Percentiles rank a stretch among this genome's conserved stretches.
Conservation (phyloP, 2,113 vertebrate genomes). For the Corythaixoides concolor region DNA sequence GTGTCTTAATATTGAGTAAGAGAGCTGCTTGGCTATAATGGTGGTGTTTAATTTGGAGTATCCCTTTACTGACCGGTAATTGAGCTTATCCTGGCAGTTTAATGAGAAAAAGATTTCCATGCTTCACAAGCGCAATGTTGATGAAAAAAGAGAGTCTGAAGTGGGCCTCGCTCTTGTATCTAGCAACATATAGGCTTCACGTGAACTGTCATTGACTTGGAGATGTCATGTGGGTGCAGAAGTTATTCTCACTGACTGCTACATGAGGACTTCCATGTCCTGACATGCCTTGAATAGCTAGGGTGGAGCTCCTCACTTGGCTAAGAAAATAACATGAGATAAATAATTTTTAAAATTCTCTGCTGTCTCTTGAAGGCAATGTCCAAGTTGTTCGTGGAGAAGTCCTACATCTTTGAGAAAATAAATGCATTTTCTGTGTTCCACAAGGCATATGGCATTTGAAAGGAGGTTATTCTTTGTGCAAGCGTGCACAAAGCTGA, state of each 20-base stretch:
- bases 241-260: background rate
- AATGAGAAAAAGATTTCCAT: background rate
- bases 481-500: background rate
- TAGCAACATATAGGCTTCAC: background rate
- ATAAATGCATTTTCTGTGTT: background rate
- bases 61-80: background rate
- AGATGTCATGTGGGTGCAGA: background rate
- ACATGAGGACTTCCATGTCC: background rate
- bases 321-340: background rate
- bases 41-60: background rate
- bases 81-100: background rate
- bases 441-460: background rate
- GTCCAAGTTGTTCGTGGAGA: background rate
- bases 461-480: background rate
- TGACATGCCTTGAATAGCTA: background rate
- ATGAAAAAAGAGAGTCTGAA: background rate
- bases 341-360: background rate
- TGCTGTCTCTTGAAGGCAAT: background rate
- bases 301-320: background rate
- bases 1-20: background rate
- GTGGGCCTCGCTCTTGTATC: background rate
- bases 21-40: background rate
- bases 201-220: background rate
- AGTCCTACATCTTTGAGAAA: background rate
- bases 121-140: background rate